phyloP scores from a whole-genome alignment of 2,797 vertebrate genomes.

The Acanthiza pusilla region DNA sequence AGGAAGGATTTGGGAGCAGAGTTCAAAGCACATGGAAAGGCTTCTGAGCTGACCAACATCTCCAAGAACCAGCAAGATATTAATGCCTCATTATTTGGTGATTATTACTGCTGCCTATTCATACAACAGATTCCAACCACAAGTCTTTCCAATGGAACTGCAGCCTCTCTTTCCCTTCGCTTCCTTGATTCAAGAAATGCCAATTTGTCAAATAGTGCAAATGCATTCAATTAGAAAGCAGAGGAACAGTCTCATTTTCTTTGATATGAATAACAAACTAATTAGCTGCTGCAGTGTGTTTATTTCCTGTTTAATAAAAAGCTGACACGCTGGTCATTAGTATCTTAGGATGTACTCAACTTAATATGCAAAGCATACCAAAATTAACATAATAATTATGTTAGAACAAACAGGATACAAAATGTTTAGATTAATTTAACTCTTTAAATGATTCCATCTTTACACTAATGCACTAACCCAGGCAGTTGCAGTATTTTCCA shows the following conservation, averaged over 20 bases:
- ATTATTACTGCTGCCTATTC: neutral
- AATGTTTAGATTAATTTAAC: constrained; percentile 70
- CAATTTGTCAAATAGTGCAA: neutral
- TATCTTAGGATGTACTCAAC: constrained; percentile 43
- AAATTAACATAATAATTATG: constrained; percentile 75
- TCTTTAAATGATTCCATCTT: constrained; percentile 69
- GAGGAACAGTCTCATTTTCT: constrained; percentile 16
- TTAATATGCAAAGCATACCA: constrained; percentile 71
- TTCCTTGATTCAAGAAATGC: neutral
- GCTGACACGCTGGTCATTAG: constrained; percentile 68
- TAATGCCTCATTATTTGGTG: neutral
- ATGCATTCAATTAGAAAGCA: constrained; percentile 1
- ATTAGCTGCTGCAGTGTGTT: constrained; percentile 66
- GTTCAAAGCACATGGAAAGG: neutral
- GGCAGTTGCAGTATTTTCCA: constrained; percentile 52
- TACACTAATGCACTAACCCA: constrained; percentile 44
- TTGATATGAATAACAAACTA: constrained; percentile 68
- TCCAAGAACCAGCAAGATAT: neutral
- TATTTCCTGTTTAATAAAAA: constrained; percentile 77
- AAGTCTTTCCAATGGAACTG: neutral
- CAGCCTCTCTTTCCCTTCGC: neutral
- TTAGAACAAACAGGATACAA: constrained; percentile 71
- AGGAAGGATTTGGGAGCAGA: neutral
- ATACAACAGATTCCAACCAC: neutral
- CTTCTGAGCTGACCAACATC: neutral